A percentile compares a stretch with the other conserved stretches of the same genome.
Evolutionary conservation across 2,888 invertebrate species (phyloP).

Genomic region (Temnothorax unifasciatus): DNA sequence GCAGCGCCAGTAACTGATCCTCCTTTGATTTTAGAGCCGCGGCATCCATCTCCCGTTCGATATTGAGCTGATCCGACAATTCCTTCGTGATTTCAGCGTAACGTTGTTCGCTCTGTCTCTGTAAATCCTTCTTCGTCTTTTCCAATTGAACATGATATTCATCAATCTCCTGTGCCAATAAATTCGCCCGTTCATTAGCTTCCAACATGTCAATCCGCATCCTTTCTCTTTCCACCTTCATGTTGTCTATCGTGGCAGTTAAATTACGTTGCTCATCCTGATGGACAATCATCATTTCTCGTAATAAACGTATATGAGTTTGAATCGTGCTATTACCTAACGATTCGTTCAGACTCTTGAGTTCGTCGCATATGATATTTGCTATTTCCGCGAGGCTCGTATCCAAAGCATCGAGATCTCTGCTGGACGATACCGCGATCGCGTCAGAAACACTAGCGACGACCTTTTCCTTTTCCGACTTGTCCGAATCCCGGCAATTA

Average conservation of each 20-base stretch:
- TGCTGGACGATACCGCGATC: slow-evolving; percentile 89
- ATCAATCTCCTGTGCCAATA: slow-evolving; percentile 96
- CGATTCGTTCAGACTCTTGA: slow-evolving; percentile 86
- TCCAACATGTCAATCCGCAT: slow-evolving; percentile 92
- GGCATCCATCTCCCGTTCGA: slow-evolving; percentile 92
- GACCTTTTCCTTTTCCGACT: slow-evolving; percentile 89
- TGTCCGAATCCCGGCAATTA: slow-evolving; percentile 88
- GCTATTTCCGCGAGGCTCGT: slow-evolving; percentile 89
- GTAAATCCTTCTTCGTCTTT: slow-evolving; percentile 89
- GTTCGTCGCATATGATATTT: slow-evolving; percentile 91
- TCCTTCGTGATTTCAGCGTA: slow-evolving; percentile 92
- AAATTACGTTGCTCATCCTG: slow-evolving; percentile 90
- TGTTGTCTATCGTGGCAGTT: slow-evolving; percentile 89
- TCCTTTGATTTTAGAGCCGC: slow-evolving; percentile 89
- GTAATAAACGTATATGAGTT: slow-evolving; percentile 87
- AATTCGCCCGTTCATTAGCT: slow-evolving; percentile 93
- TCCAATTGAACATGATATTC: slow-evolving; percentile 95
- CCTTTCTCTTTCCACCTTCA: slow-evolving; percentile 93
- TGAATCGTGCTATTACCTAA: slow-evolving; percentile 81
- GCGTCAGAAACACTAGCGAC: slow-evolving; percentile 90
- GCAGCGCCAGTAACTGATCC: slow-evolving; percentile 89
- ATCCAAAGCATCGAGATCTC: slow-evolving; percentile 89
- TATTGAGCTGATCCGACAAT: slow-evolving; percentile 90
- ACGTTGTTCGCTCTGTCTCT: slow-evolving; percentile 91
- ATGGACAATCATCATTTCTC: slow-evolving; percentile 90